Conservation (phyloP, 2,113 vertebrate genomes). For the Petromus typicus region DNA sequence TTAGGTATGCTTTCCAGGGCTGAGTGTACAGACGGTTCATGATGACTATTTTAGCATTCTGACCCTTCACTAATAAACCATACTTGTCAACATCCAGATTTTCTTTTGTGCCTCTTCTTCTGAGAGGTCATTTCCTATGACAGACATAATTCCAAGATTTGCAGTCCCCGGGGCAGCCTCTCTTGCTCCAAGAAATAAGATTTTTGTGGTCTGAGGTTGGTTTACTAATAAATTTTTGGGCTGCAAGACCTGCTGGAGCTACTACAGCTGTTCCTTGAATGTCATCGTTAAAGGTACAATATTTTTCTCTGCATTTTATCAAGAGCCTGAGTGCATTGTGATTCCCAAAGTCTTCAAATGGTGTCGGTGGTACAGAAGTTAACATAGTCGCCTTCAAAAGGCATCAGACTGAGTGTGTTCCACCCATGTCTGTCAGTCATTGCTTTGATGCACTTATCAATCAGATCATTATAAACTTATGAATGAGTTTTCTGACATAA, state of each 20-base stretch:
- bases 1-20: conserved; percentile 88
- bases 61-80: conserved; percentile 93
- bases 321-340: conserved; percentile 98
- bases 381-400: too few relatives aligned
- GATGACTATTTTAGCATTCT: conserved; percentile 90
- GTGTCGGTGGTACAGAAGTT: too few relatives aligned
- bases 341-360: conserved; percentile 98
- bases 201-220: conserved; percentile 93
- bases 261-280: conserved; percentile 98
- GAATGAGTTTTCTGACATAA: too few relatives aligned
- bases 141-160: conserved; percentile 97
- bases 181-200: conserved; percentile 98
- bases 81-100: conserved; percentile 98
- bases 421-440: too few relatives aligned
- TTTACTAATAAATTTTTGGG: conserved; percentile 91
- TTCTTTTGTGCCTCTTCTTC: conserved; percentile 90
- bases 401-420: too few relatives aligned
- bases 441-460: too few relatives aligned
- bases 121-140: conserved; percentile 92
- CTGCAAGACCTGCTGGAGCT: conserved; percentile 95
- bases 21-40: conserved; percentile 92
- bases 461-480: too few relatives aligned
- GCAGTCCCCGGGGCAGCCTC: conserved; percentile 98
- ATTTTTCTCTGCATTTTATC: conserved; percentile 95
- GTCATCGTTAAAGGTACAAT: conserved; percentile 98